Evolutionary conservation across 2,888 invertebrate genomes (phyloP).

Genomic region (Thereva nobilitata): DNA sequence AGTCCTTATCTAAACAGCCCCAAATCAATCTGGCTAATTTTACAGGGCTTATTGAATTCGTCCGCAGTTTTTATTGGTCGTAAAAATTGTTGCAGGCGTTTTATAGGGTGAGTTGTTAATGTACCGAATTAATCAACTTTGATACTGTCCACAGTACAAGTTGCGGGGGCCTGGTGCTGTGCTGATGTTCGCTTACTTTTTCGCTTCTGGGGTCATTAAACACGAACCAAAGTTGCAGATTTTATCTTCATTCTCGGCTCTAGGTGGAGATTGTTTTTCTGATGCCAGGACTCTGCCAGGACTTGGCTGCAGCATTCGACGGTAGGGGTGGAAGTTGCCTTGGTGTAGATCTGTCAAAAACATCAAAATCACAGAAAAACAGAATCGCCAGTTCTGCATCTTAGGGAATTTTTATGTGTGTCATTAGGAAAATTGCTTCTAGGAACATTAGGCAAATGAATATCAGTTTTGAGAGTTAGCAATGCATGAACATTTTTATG

Average conservation of each 20-base stretch:
- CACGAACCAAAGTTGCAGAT: constrained; percentile 1
- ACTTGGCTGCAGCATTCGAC: no score
- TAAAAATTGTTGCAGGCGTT: constrained; percentile 36
- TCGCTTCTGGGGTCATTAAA: not conserved
- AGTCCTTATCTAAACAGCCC: constrained; percentile 35
- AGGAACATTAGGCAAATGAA: no score
- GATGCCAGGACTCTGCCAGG: no score
- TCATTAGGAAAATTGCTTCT: no score
- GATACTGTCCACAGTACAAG: constrained; percentile 20
- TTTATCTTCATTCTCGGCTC: not conserved
- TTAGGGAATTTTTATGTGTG: no score
- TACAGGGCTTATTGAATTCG: constrained; percentile 36
- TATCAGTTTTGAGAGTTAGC: no score
- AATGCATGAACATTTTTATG: no score
- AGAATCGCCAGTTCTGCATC: no score
- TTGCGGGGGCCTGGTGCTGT: not conserved
- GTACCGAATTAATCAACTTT: constrained; percentile 36
- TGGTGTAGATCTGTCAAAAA: no score
- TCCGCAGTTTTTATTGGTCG: constrained; percentile 34
- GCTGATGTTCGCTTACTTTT: not conserved
- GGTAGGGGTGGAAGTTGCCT: no score
- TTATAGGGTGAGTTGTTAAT: constrained; percentile 36
- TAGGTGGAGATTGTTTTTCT: no score
- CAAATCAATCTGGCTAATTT: constrained; percentile 36
- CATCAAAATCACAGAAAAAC: no score